Base-by-base conservation (phyloP, 2,888 invertebrate genomes). In the Drosophila seclusa region DNA sequence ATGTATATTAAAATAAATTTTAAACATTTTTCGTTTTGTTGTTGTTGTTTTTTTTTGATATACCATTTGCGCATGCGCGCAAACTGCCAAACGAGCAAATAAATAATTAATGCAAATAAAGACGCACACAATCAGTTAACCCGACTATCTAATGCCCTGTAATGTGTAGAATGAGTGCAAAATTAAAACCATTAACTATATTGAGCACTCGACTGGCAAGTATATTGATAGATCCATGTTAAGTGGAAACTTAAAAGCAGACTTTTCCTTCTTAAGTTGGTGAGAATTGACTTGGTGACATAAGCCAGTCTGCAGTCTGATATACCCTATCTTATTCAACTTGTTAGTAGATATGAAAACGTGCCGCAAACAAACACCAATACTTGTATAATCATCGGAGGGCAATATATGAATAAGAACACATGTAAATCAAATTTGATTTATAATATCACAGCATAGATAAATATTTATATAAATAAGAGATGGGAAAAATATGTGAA, bases 31-130 rank as follows among this genome's bases (percentile, higher is more conserved):
- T 52, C 60, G 10, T 21, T 50, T 50, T 54, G 34, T 4, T 42
- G 18, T 58, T 31, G 27, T 55, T n/a, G n/a, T n/a, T n/a, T 55
- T 48, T 61, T 87, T 80, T 86, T 21, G 4, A 11, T 42, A 77
- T 80, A 84, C 73, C 83, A 81, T 89, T 88, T 85, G 82, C 90
- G 88, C 90, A 90, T 90, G 91, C 90, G 91, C 83, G 68, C 90
- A 80, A 85, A 82, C 83, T 71, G 82, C 78, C 86, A 87, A 90
- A 91, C 82, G 87, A 86, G 78, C 84, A 87, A 65, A 86, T 87
- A 84, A 87, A 90, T 90, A 87, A 91, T 87, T 87, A 88, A 91
- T 89, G 84, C 86, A 86, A 88, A 80, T 77, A 84, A 87, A 87
- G 6, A 21, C 40, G 29, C 69, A 74, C 59, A 68, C 70, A 71